These are phyloP conservation scores for Drosophila neonasuta DNA, from an alignment of 2,888 invertebrate species.

Conservation along the genomic window DNA sequence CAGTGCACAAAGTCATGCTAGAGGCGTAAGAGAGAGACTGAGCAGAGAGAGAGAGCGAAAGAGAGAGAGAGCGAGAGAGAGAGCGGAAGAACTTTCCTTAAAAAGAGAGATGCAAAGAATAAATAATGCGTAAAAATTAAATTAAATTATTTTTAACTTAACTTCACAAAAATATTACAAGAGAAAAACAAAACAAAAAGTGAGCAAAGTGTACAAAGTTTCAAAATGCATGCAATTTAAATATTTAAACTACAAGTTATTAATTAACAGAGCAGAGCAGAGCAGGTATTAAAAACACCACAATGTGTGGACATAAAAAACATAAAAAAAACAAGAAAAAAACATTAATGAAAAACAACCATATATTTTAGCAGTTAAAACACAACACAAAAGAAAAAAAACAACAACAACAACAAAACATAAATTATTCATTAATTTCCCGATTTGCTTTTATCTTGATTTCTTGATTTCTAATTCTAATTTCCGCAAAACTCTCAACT, in stretches of 20 bases:
- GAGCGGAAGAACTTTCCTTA: conserved; percentile 52
- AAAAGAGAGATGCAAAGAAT: conserved; percentile 29
- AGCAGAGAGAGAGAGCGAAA: conserved; percentile 11
- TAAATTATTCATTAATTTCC: conserved; percentile 35
- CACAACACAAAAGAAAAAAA: conserved; percentile 13
- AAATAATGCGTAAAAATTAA: conserved; percentile 33
- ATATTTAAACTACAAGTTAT: conserved; percentile 75
- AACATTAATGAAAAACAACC: neutral
- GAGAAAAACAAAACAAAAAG: conserved; percentile 35
- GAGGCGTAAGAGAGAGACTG: conserved; percentile 84
- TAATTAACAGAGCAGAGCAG: conserved; percentile 56
- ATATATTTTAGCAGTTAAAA: conserved; percentile 53
- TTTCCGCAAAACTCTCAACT: conserved; percentile 25
- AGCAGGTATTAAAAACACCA: conserved; percentile 44
- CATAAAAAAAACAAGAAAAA: neutral
- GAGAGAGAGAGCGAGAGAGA: neutral
- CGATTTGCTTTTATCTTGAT: conserved; percentile 29
- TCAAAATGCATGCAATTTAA: conserved; percentile 78
- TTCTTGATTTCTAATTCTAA: conserved; percentile 29
- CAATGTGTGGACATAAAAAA: conserved; percentile 1
- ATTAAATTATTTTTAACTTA: conserved; percentile 60
- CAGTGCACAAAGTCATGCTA: conserved; percentile 85
- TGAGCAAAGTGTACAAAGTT: conserved; percentile 74
- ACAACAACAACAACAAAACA: conserved; percentile 4
- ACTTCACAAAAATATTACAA: conserved; percentile 39